These are phyloP conservation scores for Zaprionus obscuricornis DNA, from an alignment of 2,888 invertebrate genomes.

Conservation along the genomic window DNA sequence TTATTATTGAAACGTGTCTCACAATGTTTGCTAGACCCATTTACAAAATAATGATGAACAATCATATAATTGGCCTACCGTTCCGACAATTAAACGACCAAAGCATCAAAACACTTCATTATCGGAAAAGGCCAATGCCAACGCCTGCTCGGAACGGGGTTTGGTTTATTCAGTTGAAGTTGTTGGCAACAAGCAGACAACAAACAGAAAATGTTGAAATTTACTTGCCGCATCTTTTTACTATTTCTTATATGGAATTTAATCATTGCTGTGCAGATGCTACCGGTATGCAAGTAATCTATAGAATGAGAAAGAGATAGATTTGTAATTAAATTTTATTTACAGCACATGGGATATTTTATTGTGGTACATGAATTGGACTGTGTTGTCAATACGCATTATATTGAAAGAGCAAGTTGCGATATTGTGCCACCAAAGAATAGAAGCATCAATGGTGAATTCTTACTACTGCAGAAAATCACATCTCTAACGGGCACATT, in stretches of 20 bases:
- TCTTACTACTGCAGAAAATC: constrained; percentile 26
- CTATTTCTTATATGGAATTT: constrained; percentile 10
- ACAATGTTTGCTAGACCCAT: constrained; percentile 8
- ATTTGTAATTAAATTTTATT: background rate
- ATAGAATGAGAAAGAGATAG: background rate
- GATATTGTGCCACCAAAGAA: constrained; percentile 36
- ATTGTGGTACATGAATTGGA: constrained; percentile 38
- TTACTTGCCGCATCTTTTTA: constrained; percentile 25
- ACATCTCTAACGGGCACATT: constrained; percentile 24
- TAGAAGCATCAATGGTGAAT: constrained; percentile 23
- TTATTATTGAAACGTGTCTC: background rate
- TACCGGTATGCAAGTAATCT: constrained; percentile 31
- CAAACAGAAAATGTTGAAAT: constrained; percentile 20
- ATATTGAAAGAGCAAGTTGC: constrained; percentile 32
- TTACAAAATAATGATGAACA: constrained; percentile 15
- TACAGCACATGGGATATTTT: constrained; percentile 45
- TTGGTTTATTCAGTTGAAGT: constrained; percentile 21
- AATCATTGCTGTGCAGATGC: constrained; percentile 15
- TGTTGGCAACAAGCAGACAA: constrained; percentile 14
- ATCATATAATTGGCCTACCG: constrained; percentile 43
- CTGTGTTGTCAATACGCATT: constrained; percentile 47
- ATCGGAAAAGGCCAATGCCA: constrained; percentile 50
- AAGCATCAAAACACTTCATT: constrained; percentile 34
- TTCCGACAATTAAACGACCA: constrained; percentile 54
- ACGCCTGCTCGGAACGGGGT: constrained; percentile 12